Evolutionary conservation across 2,113 vertebrate genomes (phyloP).

Genomic region (Elgaria multicarinata): DNA sequence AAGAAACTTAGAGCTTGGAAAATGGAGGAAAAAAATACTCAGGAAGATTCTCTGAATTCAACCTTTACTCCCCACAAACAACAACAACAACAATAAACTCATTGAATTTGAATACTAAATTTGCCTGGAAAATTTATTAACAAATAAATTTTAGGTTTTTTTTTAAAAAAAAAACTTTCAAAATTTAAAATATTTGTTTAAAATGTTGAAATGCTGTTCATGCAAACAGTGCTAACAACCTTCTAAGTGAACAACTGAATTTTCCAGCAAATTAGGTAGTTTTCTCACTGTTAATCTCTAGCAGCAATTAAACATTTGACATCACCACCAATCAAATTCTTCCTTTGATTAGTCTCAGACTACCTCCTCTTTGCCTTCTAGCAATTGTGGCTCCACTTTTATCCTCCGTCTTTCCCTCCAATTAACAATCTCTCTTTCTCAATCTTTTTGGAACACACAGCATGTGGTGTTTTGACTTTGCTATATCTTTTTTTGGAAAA

Average conservation of each 20-base stretch:
- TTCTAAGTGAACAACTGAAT: not conserved
- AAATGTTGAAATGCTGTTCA: too few species aligned
- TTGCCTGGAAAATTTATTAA: too few species aligned
- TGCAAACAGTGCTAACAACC: not conserved
- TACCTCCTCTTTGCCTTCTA: not conserved
- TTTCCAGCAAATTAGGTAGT: not conserved
- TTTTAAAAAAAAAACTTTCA: too few species aligned
- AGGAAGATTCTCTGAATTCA: not conserved
- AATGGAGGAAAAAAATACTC: not conserved
- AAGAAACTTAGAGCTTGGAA: not conserved
- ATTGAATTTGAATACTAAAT: too few species aligned
- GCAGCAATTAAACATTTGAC: not conserved
- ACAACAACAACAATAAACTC: too few species aligned
- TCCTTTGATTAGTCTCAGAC: not conserved
- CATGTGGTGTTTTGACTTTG: not conserved
- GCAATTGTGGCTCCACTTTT: not conserved
- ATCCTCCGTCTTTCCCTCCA: not conserved
- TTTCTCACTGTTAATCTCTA: not conserved
- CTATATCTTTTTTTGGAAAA: not conserved
- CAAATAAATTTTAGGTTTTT: too few species aligned
- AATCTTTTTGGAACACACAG: not conserved
- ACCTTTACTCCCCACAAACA: too few species aligned
- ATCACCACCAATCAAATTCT: accelerated
- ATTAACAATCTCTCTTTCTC: not conserved
- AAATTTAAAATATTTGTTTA: too few species aligned